These are phyloP conservation scores for Anser brachyrhynchus DNA, from an alignment of 2,113 vertebrate genomes.

Conservation along the genomic window DNA sequence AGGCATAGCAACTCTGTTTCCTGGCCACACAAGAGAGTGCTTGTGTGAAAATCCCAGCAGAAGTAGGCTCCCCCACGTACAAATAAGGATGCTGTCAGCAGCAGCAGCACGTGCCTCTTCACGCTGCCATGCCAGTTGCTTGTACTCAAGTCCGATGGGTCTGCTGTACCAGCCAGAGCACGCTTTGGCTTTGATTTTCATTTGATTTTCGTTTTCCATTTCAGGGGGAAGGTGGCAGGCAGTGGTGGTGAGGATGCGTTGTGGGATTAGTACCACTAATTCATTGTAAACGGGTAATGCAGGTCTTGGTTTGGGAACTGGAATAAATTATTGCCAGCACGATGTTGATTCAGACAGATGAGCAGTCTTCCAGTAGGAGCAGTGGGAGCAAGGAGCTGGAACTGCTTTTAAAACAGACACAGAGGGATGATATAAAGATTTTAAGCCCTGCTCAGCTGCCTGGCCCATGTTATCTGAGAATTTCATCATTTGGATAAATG, in stretches of 20 bases:
- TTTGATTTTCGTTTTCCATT: background rate
- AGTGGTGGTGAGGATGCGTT: background rate
- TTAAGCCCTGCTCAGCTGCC: background rate
- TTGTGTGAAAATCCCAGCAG: constrained; percentile 15
- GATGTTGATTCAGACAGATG: background rate
- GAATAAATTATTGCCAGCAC: constrained; percentile 1
- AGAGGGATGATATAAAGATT: background rate
- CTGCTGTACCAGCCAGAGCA: background rate
- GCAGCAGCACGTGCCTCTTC: constrained; percentile 31
- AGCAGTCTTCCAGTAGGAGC: background rate
- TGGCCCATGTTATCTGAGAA: background rate
- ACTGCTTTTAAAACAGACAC: background rate
- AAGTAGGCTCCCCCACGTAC: background rate
- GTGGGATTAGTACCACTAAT: background rate
- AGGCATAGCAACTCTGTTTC: background rate
- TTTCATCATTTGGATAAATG: background rate
- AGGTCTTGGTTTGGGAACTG: background rate
- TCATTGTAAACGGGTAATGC: background rate
- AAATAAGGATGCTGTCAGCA: constrained; percentile 31
- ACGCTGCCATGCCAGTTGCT: background rate
- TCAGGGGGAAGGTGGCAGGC: background rate
- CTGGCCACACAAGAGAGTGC: constrained; percentile 19
- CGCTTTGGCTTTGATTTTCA: background rate
- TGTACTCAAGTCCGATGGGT: fast-evolving
- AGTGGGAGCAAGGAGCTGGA: background rate